Conservation (phyloP, 2,113 vertebrate genomes). For the Bujurquina vittata region DNA sequence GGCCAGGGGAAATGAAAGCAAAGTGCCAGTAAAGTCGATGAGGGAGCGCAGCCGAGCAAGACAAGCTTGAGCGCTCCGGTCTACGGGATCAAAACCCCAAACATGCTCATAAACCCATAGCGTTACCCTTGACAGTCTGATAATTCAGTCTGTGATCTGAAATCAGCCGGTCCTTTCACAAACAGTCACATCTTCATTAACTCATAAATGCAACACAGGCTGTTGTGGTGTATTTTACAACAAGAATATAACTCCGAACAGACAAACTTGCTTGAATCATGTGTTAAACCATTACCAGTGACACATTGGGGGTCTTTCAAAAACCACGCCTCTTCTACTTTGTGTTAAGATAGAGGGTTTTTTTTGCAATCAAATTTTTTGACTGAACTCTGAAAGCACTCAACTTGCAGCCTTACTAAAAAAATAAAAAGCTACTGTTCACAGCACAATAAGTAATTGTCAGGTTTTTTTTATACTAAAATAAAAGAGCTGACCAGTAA, state of each 20-base stretch:
- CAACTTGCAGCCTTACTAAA: neutral
- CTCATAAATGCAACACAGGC: neutral
- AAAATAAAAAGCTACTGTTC: neutral
- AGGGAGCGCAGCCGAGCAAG: neutral
- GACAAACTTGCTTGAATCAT: neutral
- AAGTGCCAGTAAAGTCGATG: neutral
- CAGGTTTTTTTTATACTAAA: no score
- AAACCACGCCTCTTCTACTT: neutral
- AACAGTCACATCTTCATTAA: neutral
- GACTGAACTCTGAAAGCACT: neutral
- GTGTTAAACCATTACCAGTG: neutral
- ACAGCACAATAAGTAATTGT: no score
- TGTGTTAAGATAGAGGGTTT: neutral
- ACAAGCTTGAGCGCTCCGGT: neutral
- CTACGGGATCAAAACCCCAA: neutral
- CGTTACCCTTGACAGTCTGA: neutral
- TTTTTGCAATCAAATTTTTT: neutral
- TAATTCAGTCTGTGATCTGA: conserved; percentile 31
- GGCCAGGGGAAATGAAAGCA: conserved; percentile 48
- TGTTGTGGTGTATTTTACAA: neutral
- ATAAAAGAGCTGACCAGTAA: neutral
- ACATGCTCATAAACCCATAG: conserved; percentile 6
- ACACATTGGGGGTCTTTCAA: neutral
- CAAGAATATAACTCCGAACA: neutral
- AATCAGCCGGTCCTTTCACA: neutral